Base-by-base conservation (phyloP, 2,797 vertebrate genomes). In the Phoeniculus purpureus region DNA sequence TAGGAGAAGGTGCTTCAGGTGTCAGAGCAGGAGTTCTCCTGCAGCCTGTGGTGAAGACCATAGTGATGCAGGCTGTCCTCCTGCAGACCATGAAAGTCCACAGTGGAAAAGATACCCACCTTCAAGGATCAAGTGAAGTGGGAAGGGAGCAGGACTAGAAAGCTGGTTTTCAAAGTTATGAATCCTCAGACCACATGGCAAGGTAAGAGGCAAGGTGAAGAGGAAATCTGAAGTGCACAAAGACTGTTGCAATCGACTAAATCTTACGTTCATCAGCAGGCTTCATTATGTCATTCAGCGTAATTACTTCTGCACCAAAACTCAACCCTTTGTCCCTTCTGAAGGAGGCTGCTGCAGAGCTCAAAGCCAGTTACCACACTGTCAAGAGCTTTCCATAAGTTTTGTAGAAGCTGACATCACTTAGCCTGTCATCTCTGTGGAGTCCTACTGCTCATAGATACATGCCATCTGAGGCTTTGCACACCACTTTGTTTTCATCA, bases 41-140 rank as follows among this genome's bases (percentile, higher is more conserved):
- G 32, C 21, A 37, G 12, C 9, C 4, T 1, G 0, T 43, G 17
- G 34, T 3, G 5, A 65, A 50, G 20, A 40, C 10, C 7, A 0
- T 6, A 7, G 40, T 34, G 5, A 59, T 4, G 5, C 27, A 55
- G 26, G 25, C 13, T 80, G 31, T 67, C 1, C 4, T 18, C 2
- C 9, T 50, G 61, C 4, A 60, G 15, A 5, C 6, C 15, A 10
- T 4, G 12, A 8, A 58, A 27, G 29, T 23, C 15, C 26, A 31
- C 3, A 1, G 20, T 3, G 4, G n/a, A 52, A 47, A 34, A 51
- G 37, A 15, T 29, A 10, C 3, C 27, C 32, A 60, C 18, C 40
- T 50, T 32, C 31, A 58, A 37, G 4, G 34, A 15, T 61, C 26
- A 54, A 37, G n/a, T 32, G 29, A 23, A 47, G 37, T 17, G 2